phyloP scores from a whole-genome alignment of 2,797 vertebrate genomes.

The Pogoniulus pusillus region DNA sequence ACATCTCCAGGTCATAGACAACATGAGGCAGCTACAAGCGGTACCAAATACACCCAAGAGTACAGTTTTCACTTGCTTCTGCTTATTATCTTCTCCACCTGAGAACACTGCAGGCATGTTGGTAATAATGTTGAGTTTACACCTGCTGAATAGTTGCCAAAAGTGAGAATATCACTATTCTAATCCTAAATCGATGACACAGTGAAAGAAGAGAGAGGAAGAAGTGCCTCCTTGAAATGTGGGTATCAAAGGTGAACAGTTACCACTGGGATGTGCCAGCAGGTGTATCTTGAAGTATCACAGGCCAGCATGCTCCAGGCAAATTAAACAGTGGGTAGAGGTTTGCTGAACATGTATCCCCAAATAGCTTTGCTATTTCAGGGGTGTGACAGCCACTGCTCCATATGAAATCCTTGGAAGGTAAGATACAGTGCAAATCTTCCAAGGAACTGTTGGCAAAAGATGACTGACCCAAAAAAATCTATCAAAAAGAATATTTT shows the following conservation, averaged over 20 bases:
- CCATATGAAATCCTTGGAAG: not conserved
- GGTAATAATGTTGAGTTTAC: not conserved
- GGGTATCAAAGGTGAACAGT: conserved; percentile 1
- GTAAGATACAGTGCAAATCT: not conserved
- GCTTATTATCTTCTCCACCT: not conserved
- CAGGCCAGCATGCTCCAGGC: not conserved
- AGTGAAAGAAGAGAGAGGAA: not conserved
- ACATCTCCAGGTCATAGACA: not conserved
- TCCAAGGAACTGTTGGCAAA: conserved; percentile 25
- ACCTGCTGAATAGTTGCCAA: not conserved
- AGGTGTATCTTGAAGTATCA: not conserved
- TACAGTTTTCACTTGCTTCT: not conserved
- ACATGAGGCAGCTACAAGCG: rapidly evolving
- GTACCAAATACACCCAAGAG: not conserved
- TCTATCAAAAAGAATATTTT: not conserved
- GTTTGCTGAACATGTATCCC: conserved; percentile 33
- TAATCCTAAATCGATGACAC: not conserved
- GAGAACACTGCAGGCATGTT: not conserved
- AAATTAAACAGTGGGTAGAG: not conserved
- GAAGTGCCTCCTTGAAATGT: not conserved
- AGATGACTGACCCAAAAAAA: not conserved
- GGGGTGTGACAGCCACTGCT: not conserved
- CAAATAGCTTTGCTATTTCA: conserved; percentile 41
- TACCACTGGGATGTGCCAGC: not conserved
- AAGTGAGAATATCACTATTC: not conserved